phyloP scores from a whole-genome alignment of 2,113 vertebrate genomes.

The Ochotona princeps region DNA sequence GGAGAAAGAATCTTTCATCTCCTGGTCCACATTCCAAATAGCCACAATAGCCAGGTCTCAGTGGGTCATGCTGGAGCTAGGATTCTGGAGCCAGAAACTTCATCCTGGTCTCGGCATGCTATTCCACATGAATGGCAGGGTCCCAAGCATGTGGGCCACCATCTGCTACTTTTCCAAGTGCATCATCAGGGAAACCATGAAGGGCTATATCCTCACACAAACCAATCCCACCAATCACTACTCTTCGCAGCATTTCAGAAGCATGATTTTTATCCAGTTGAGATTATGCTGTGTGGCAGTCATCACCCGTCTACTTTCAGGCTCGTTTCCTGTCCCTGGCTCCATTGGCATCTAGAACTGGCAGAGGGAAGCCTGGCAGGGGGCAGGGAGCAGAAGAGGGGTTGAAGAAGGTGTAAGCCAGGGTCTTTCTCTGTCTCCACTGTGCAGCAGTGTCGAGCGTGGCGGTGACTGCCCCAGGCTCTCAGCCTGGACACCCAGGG shows the following conservation, averaged over 20 bases:
- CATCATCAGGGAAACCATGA: background rate
- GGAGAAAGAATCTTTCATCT: too few species aligned
- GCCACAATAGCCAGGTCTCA: too few species aligned
- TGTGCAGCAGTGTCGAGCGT: background rate
- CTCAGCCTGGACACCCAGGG: background rate
- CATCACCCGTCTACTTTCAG: background rate
- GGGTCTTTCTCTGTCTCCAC: background rate
- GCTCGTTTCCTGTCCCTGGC: background rate
- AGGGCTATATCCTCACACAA: background rate
- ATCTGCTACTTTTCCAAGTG: too few species aligned
- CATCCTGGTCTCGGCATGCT: too few species aligned
- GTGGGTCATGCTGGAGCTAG: too few species aligned
- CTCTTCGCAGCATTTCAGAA: background rate
- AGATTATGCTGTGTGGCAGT: background rate
- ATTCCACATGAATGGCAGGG: too few species aligned
- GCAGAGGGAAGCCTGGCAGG: background rate
- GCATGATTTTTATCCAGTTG: background rate
- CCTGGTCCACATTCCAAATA: too few species aligned
- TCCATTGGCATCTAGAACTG: background rate
- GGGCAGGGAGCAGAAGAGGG: background rate
- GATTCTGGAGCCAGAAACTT: too few species aligned
- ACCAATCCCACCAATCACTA: background rate
- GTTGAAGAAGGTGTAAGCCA: background rate
- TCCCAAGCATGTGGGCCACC: too few species aligned
- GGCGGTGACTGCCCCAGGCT: background rate